These are phyloP conservation scores for Enteromius argenteus DNA, from an alignment of 2,797 vertebrate genomes.

Conservation along the genomic window DNA sequence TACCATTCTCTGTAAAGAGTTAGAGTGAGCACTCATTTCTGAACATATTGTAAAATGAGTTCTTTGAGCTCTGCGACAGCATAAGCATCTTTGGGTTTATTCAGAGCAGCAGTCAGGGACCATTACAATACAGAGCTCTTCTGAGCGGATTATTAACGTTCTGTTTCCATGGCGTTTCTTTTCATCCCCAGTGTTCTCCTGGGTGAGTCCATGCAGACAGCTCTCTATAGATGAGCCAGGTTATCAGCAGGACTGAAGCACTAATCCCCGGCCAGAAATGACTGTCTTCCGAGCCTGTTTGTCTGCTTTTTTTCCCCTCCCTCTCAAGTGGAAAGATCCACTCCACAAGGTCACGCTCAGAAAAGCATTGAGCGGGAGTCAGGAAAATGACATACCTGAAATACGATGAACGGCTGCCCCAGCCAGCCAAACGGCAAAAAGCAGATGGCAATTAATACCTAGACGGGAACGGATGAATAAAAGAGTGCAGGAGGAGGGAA, in stretches of 20 bases:
- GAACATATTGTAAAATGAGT: background rate
- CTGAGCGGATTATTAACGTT: conserved; percentile 38
- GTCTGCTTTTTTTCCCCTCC: conserved; percentile 48
- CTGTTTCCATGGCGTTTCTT: conserved; percentile 41
- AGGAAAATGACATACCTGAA: conserved; percentile 35
- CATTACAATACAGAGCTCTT: conserved; percentile 10
- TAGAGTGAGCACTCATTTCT: background rate
- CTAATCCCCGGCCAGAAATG: conserved; percentile 23
- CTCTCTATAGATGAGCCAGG: conserved; percentile 38
- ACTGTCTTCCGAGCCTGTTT: conserved; percentile 38
- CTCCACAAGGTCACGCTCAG: conserved; percentile 35
- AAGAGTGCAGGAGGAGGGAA: conserved; percentile 8
- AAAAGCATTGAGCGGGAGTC: conserved; percentile 10
- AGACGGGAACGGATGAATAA: conserved; percentile 22
- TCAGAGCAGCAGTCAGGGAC: background rate
- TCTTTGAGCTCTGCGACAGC: conserved; percentile 47
- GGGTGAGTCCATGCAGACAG: conserved; percentile 23
- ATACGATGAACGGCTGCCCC: conserved; percentile 22
- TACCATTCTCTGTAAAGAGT: background rate
- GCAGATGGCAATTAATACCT: conserved; percentile 44
- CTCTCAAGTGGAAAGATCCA: conserved; percentile 25
- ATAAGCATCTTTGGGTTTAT: conserved; percentile 13
- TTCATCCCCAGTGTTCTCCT: conserved; percentile 35
- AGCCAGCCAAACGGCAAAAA: conserved; percentile 10
- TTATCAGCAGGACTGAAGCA: conserved; percentile 38